A percentile compares a stretch with the other conserved stretches of the same genome.
phyloP scores from a whole-genome alignment of 2,888 invertebrate species.

The Drosophila meridiana region DNA sequence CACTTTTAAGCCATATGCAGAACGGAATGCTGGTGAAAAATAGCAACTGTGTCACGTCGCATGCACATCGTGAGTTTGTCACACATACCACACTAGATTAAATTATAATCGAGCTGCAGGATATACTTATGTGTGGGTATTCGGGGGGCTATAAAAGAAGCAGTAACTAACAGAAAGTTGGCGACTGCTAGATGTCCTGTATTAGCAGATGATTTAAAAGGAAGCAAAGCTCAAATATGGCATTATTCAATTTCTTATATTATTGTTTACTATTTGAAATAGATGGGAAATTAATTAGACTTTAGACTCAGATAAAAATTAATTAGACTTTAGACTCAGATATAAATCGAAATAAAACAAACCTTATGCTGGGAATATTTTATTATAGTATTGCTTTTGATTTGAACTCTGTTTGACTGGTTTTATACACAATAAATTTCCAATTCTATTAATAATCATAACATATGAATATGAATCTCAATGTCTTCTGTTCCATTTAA shows the following conservation, averaged over 20 bases:
- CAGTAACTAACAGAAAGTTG: background rate
- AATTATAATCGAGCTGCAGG: slow-evolving; percentile 76
- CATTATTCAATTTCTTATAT: too few species aligned
- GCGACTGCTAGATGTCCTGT: background rate
- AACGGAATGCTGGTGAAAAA: slow-evolving; percentile 74
- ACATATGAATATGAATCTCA: too few species aligned
- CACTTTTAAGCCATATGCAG: slow-evolving; percentile 43
- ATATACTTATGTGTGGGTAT: slow-evolving; percentile 32
- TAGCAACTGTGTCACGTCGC: slow-evolving; percentile 75
- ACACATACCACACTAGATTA: slow-evolving; percentile 82
- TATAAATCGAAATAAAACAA: background rate
- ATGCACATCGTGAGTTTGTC: slow-evolving; percentile 67
- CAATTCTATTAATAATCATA: too few species aligned
- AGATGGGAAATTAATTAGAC: too few species aligned
- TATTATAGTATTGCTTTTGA: too few species aligned
- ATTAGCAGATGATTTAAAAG: background rate
- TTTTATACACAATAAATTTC: too few species aligned
- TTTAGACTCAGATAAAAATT: background rate
- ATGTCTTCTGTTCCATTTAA: too few species aligned
- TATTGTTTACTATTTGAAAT: too few species aligned
- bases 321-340: background rate
- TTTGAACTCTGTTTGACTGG: too few species aligned
- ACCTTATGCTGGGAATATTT: too few species aligned
- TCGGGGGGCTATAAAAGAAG: background rate
- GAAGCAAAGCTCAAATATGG: background rate